phyloP scores from a whole-genome alignment of 1,140 invertebrate species.

The Aphidius ervi region DNA sequence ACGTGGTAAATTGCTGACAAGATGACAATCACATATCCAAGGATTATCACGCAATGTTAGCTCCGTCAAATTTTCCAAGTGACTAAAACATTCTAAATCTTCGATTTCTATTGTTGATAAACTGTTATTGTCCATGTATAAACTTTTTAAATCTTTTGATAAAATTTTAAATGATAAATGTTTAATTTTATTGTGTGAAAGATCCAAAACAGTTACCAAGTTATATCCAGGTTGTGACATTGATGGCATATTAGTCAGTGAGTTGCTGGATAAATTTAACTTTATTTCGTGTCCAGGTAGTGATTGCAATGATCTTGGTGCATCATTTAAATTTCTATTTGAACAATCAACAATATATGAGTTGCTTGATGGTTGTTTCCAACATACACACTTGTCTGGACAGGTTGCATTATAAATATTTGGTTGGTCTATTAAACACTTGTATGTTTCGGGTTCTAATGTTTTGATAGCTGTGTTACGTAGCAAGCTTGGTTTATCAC shows the following conservation, averaged over 20 bases:
- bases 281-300: slow-evolving; percentile 38
- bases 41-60: slow-evolving; percentile 60
- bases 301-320: slow-evolving; percentile 40
- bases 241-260: slow-evolving; percentile 43
- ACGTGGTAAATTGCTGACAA: slow-evolving; percentile 49
- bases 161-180: slow-evolving; percentile 35
- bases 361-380: slow-evolving; percentile 43
- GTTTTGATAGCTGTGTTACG: slow-evolving; percentile 24
- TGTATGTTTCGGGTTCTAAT: slow-evolving; percentile 30
- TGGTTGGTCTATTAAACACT: slow-evolving; percentile 29
- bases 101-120: slow-evolving; percentile 45
- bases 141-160: slow-evolving; percentile 34
- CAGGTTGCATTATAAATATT: slow-evolving; percentile 35
- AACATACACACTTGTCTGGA: slow-evolving; percentile 52
- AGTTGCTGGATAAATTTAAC: slow-evolving; percentile 54
- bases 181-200: slow-evolving; percentile 56
- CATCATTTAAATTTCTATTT: slow-evolving; percentile 36
- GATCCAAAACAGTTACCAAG: slow-evolving; percentile 49
- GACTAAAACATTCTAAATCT: slow-evolving; percentile 42
- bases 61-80: slow-evolving; percentile 35
- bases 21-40: slow-evolving; percentile 61
- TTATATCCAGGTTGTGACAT: slow-evolving; percentile 38
- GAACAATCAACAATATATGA: slow-evolving; percentile 56
- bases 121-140: slow-evolving; percentile 57
- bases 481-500: slow-evolving; percentile 35